Evolutionary conservation across 2,888 invertebrate genomes (phyloP), one percentile per base, ranked within the genome.

Genomic region (Protodeltote pygarga): DNA sequence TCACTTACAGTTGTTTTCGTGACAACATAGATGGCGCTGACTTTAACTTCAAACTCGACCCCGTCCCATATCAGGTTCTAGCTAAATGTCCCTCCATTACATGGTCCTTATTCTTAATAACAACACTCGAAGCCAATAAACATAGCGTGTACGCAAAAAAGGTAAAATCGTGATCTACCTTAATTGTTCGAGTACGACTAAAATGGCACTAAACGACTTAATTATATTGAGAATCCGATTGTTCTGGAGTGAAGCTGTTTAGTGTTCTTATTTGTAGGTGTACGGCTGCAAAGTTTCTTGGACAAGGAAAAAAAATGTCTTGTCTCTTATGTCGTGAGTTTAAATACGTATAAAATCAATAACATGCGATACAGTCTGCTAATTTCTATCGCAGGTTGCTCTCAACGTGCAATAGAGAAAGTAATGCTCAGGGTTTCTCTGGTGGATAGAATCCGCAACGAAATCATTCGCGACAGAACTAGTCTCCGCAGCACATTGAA

Each of bases 151-250:
- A 55, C 51, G 66, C 73, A 76, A 79, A 80, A 77, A 71, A 80
- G 75, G 70, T 50, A 45, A 72, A 71, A 71, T 79, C 78, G 75
- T 81, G 80, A 75, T 72, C 65, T 46, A 45, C 69, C 72, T 63
- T 78, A 79, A 80, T 77, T 71, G 78, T 54, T 23, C 50, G 41
- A 15, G 53, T 59, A 61, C 46, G 34, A 61, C 70, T 82, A 83
- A 83, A 75, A 81, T 78, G 78, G 63, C 60, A 71, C 72, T 60
- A 14, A 29, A 57, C 62, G 33, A 65, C 65, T 61, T 68, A 65
- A 68, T 67, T 65, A 61, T 44, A 40, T 53, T 25, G 33, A 8
- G 53, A 46, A 58, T 61, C 55, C 62, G 62, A 58, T 58, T 58
- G 54, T 58, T 27, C 34, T 25, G 37, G 23, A 52, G 0, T 34